phyloP scores from a whole-genome alignment of 1,140 invertebrate species.

The Aradophagus sp. region DNA sequence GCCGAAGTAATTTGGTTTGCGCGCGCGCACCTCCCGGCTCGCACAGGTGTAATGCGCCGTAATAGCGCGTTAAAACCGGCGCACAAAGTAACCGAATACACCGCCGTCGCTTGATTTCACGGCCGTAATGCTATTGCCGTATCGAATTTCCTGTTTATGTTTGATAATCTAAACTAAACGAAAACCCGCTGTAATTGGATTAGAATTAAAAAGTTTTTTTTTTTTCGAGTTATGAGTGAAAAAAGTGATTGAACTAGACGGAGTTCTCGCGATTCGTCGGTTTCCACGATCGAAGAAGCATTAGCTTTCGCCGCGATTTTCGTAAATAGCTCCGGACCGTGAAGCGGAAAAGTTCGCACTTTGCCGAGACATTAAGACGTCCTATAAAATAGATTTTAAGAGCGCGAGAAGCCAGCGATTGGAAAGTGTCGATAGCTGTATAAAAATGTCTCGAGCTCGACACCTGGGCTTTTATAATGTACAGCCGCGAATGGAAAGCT shows the following conservation, averaged over 20 bases:
- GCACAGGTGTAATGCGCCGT: no score
- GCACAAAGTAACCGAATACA: conserved; percentile 36
- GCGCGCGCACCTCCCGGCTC: no score
- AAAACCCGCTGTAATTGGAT: conserved; percentile 1
- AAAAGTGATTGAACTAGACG: no score
- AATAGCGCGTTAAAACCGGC: no score
- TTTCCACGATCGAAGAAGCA: no score
- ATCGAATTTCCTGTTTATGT: conserved; percentile 35
- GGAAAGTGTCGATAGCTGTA: conserved; percentile 12
- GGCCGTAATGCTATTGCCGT: conserved; percentile 34
- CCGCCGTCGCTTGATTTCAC: conserved; percentile 46
- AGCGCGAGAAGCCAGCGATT: conserved; percentile 5
- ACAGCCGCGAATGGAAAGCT: no score
- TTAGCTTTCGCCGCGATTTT: no score
- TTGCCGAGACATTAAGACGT: conserved; percentile 13
- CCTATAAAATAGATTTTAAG: conserved; percentile 28
- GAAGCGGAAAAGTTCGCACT: conserved; percentile 23
- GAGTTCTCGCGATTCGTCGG: no score
- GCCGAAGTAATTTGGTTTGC: conserved; percentile 52
- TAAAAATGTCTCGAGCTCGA: no score
- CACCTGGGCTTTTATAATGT: no score
- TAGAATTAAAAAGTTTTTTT: no score
- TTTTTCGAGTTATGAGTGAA: no score
- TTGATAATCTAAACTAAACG: conserved; percentile 11
- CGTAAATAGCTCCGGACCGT: conserved; percentile 16